Evolutionary conservation across 2,113 vertebrate genomes (phyloP), one percentile per base, ranked within the genome.

Genomic region (Sturnira hondurensis): DNA sequence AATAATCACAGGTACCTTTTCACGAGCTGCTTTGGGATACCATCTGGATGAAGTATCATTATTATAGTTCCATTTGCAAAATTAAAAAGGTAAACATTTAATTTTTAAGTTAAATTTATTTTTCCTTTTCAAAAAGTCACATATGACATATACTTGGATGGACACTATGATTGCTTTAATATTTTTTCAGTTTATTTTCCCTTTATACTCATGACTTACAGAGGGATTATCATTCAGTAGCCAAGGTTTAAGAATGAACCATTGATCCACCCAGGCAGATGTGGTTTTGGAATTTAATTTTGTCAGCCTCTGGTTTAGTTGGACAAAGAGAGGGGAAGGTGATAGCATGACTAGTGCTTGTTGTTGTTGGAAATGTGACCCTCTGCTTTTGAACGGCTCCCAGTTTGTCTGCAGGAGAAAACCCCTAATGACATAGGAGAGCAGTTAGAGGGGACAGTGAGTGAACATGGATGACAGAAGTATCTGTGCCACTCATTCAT

Each of bases 401-500:
- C 74, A 50, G 89, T 76, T 58, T 70, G 83, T 95, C 84, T 93
- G 76, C 47, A 84, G 92, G 77, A 97, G 92, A 70, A 52, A 94
- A 86, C 70, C 89, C 73, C 50, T 61, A 4, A 4, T 41, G 93
- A 94, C 86, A 92, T 43, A 95, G 86, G 96, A 97, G 93, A 97
- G 86, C 92, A 95, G 86, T 94, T 86, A 94, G 78, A 89, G 52
- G 90, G 95, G 97, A 98, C 95, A 95, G 93, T 91, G 89, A 96
- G 93, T 83, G 92, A 87, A 80, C 90, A 77, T 13, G 92, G 96
- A 95, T 97, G 96, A 97, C 89, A 96, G 96, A 92, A 97, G 90
- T 95, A 94, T 98, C 95, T 97, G 96, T 88, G 85, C 96, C 90
- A 91, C 97, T 95, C 96, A 96, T 93, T 96, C 97, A 97, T 97